Conservation (phyloP, 2,113 vertebrate genomes). For the Naja naja region DNA sequence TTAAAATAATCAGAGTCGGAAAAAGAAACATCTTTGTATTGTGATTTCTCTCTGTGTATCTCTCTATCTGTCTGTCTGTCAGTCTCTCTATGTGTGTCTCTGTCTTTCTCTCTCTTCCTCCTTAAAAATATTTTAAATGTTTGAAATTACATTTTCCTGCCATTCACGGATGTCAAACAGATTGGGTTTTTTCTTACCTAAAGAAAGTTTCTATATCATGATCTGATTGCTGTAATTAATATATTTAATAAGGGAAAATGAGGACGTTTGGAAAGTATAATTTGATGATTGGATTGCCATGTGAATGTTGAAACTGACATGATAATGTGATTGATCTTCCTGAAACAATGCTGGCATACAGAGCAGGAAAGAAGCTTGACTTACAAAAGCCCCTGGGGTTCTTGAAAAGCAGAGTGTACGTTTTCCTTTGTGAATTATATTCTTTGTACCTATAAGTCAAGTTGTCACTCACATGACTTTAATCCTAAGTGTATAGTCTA, state of each 20-base stretch:
- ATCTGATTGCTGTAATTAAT: background rate
- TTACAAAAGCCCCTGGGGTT: background rate
- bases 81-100: too few relatives aligned
- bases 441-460: slow-evolving; percentile 14
- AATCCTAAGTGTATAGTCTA: background rate
- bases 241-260: slow-evolving; percentile 22
- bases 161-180: slow-evolving; percentile 11
- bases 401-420: slow-evolving; percentile 14
- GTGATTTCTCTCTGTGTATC: background rate
- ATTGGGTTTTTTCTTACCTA: background rate
- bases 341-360: slow-evolving; percentile 4
- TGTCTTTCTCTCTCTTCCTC: background rate
- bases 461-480: background rate
- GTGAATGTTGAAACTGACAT: slow-evolving; percentile 12
- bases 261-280: slow-evolving; percentile 4
- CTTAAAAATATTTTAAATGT: background rate
- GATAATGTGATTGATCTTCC: slow-evolving; percentile 14
- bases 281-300: slow-evolving; percentile 19
- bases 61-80: background rate
- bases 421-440: slow-evolving; percentile 4
- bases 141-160: background rate
- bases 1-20: background rate
- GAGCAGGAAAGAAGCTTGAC: slow-evolving; percentile 13
- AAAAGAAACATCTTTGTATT: background rate
- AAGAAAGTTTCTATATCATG: slow-evolving; percentile 8